Base-by-base conservation (phyloP, 2,888 invertebrate species). In the Aleiodes leptofemur region DNA sequence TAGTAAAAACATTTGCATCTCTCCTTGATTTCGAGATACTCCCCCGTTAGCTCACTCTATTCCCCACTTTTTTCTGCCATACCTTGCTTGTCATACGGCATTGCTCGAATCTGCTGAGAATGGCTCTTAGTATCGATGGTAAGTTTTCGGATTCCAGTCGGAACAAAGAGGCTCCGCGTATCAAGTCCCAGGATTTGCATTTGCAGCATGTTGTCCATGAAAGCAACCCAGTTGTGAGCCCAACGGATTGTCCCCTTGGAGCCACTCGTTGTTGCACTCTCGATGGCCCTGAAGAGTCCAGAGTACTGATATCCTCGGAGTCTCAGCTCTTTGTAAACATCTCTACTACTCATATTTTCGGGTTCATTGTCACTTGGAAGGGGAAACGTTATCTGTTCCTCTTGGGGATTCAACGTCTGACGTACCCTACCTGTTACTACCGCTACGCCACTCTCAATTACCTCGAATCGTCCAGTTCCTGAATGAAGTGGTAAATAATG, bases 371-470 rank as follows among this genome's bases (percentile, higher is more conserved):
- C 23, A 5, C 34, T 29, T 14, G 72, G 61, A 3, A 82, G 53
- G 1, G 38, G 53, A 6, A 69, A 8, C 11, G 82, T 76, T 81
- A 93, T 70, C 48, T 76, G 82, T 5, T 87, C 84, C 0, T 82
- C 74, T 6, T 75, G 38, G 0, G 84, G 78, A 61, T 92, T 90
- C 81, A 92, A 91, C 76, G 92, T 91, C 1, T 91, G 91, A 69
- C 92, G 92, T 66, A 96, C 92, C 14, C 90, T 91, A 34, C 96
- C 96, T 0, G 94, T 94, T 0, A 94, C 94, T 29, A 96, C 92
- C 0, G 94, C 91, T 0, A 92, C 92, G 3, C 93, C 93, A 3
- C 93, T 93, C 87, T 95, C 95, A 0, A 94, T 92, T 59, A 95
- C 91, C 92, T 94, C 84, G 23, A 86, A 87, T 78, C 79, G 85